Base-by-base conservation (phyloP, 2,113 vertebrate genomes). In the Phylloscopus trochiloides region DNA sequence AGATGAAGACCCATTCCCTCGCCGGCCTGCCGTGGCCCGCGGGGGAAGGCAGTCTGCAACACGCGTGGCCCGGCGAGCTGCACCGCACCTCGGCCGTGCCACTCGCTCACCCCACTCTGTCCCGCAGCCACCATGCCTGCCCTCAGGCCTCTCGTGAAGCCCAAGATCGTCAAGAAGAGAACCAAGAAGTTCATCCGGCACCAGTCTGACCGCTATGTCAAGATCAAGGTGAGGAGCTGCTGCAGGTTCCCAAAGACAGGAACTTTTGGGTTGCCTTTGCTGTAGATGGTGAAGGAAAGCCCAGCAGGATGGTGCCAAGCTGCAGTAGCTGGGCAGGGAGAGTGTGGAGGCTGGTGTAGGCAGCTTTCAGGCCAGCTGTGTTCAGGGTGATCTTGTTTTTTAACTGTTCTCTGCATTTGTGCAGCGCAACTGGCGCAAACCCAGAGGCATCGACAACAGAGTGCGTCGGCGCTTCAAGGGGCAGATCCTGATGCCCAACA, bases 131-230 rank as follows among this genome's bases (percentile, higher is more conserved):
- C 84, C 97, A 99, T 99, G 99, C 98, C 98, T 24, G 98, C 98
- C 96, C 98, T 99, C 76, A 97, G 99, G 70, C 99, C 99, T 51
- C 98, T 99, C 42, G 98, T 98, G 65, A 99, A 99, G 45, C 99
- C 99, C 24, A 99, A 98, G 72, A 99, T 99, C 19, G 98, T 99
- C 86, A 99, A 99, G 97, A 99, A 99, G 97, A 97, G 99, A 92
- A 99, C 99, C 57, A 99, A 99, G 98, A 99, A 99, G 98, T 99
- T 99, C 91, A 99, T 99, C 59, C 98, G 99, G 92, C 99, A 99
- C 77, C 99, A 99, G 51, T 99, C 99, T 5, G 99, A 99, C 71
- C 97, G 99, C 95, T 99, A 99, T 99, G 99, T 99, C 74, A 99
- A 99, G 97, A 99, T 99, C 78, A 98, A 98, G 97, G 99, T 99